Evolutionary conservation across 2,113 vertebrate genomes (phyloP), one percentile per base, ranked within the genome.

Genomic region (Carassius auratus): DNA sequence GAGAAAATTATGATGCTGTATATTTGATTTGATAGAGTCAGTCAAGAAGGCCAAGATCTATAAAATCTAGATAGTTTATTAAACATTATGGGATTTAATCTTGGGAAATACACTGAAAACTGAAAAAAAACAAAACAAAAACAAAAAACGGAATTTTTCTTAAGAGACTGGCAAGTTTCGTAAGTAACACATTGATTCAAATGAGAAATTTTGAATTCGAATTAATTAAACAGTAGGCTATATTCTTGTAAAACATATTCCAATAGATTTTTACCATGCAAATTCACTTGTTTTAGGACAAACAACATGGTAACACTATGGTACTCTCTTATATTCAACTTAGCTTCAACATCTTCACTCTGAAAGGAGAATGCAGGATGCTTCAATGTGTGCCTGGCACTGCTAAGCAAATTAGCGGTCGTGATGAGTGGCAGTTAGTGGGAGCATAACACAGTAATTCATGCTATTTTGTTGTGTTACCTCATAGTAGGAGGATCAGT

Each of bases 401-500:
- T 55, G 50, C 75, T 55, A 55, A 55, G 26, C 14, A 55, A 76
- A 76, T 55, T 50, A 76, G 45, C 23, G 14, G 48, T 55, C 55
- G 75, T 76, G 45, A 30, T 76, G 75, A 76, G 75, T 19, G 23
- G 78, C 36, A 81, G 79, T 69, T 33, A 36, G 45, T 68, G 62
- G 79, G 45, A 15, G 69, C 26, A 12, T 21, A 48, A 26, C 61
- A 68, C 42, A 21, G 26, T 52, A 30, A 50, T 81, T 50, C 36
- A 64, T 81, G 79, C n/a, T 69, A 10, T 52, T 68, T 69, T 81
- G 26, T 50, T 81, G 61, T 9, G 42, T 66, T 76, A 52, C 45
- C 50, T 55, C 50, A 52, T 30, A 55, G 75, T 76, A 55, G 75
- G 75, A 50, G 62, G 42, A 68, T 69, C 38, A 66, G 23, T 64